Evolutionary conservation across 2,797 vertebrate genomes (phyloP).

Genomic region (Hylomyscus alleni): DNA sequence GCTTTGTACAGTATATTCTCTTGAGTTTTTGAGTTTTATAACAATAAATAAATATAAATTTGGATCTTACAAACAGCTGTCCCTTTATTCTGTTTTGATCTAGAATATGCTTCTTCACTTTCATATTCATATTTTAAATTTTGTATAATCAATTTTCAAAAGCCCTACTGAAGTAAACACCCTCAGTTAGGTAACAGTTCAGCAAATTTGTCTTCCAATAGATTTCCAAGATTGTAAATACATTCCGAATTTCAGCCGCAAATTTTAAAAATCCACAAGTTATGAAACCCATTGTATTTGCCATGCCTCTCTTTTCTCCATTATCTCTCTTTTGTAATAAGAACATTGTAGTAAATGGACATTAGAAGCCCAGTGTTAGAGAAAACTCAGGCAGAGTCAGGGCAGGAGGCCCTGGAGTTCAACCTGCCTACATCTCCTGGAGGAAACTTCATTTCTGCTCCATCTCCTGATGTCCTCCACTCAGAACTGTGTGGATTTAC

Average conservation of each 20-base stretch:
- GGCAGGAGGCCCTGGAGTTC: background rate
- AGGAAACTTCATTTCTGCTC: background rate
- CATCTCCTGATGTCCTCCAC: background rate
- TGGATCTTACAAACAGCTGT: background rate
- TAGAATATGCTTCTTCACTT: background rate
- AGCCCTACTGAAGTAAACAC: too few species aligned
- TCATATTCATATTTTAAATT: background rate
- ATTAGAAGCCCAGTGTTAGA: background rate
- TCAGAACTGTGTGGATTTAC: background rate
- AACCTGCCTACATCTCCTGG: background rate
- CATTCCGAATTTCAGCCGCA: background rate
- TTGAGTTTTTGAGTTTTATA: background rate
- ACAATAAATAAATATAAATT: background rate
- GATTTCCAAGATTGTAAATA: background rate
- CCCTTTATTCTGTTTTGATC: background rate
- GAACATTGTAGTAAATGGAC: background rate
- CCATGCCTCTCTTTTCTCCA: background rate
- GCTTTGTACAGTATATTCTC: background rate
- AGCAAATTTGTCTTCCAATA: background rate
- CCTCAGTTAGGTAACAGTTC: background rate
- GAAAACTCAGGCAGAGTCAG: background rate
- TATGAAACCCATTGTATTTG: background rate
- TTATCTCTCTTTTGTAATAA: background rate
- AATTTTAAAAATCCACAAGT: background rate
- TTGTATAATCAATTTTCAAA: background rate